phyloP scores from a whole-genome alignment of 2,113 vertebrate genomes.

The Stigmatopora argus region DNA sequence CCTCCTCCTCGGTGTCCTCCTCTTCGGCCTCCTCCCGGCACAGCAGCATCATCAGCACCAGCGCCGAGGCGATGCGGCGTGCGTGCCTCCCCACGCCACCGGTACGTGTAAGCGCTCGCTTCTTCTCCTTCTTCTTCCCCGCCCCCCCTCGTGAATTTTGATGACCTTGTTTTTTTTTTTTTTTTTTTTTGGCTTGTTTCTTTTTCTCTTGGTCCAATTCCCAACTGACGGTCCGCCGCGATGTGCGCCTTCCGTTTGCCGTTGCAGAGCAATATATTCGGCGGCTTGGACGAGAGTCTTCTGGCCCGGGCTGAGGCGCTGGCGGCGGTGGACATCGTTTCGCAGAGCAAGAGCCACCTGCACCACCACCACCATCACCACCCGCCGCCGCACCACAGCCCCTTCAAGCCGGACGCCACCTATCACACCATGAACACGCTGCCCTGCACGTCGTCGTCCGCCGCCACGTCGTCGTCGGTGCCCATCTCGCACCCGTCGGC shows the following conservation, averaged over 20 bases:
- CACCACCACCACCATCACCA: slow-evolving; percentile 79
- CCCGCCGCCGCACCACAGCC: slow-evolving; percentile 95
- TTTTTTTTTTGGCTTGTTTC: slow-evolving; percentile 76
- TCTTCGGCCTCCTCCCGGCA: slow-evolving; percentile 77
- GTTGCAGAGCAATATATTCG: slow-evolving; percentile 99
- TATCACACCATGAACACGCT: slow-evolving; percentile 99
- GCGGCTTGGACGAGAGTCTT: slow-evolving; percentile 99
- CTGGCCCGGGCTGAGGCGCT: slow-evolving; percentile 99
- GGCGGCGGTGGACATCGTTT: slow-evolving; percentile 98
- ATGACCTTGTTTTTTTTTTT: slow-evolving; percentile 79
- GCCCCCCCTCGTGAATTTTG: slow-evolving; percentile 77
- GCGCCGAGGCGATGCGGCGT: slow-evolving; percentile 90
- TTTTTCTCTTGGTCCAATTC: slow-evolving; percentile 73
- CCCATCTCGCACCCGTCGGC: slow-evolving; percentile 94
- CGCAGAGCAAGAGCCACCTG: slow-evolving; percentile 95
- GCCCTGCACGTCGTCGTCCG: slow-evolving; percentile 91
- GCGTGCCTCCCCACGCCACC: slow-evolving; percentile 93
- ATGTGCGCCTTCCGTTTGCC: slow-evolving; percentile 99
- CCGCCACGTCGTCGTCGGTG: slow-evolving; percentile 88
- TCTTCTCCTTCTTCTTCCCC: not conserved
- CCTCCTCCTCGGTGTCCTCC: slow-evolving; percentile 74
- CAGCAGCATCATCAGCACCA: slow-evolving; percentile 71
- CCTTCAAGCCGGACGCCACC: slow-evolving; percentile 98
- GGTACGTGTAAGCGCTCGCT: slow-evolving; percentile 73
- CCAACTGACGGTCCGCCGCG: slow-evolving; percentile 78